phyloP scores from a whole-genome alignment of 2,888 invertebrate species.

The Mongoloraphidia duomilia region DNA sequence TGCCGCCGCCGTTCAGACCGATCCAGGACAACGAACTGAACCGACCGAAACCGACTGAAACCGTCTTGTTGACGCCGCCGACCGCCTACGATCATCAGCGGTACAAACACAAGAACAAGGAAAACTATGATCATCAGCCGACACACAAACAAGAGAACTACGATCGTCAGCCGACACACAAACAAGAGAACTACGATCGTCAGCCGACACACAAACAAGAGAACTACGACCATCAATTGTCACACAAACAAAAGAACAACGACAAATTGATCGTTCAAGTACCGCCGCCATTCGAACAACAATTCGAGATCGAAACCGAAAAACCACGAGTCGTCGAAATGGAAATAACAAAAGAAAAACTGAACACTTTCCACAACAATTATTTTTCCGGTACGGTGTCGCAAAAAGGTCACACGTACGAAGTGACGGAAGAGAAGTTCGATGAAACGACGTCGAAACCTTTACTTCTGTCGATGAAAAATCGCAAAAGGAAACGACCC shows the following conservation, averaged over 20 bases:
- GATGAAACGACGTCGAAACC: conserved; percentile 10
- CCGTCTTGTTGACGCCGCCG: neutral
- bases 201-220: conserved; percentile 12
- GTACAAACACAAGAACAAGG: no score
- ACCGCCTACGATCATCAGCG: conserved; percentile 2
- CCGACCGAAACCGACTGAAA: conserved; percentile 21
- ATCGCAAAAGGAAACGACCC: conserved; percentile 5
- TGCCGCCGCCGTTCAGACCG: conserved; percentile 31
- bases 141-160: conserved; percentile 11
- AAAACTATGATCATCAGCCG: neutral
- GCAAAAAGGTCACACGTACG: conserved; percentile 22
- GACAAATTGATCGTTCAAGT: conserved; percentile 23
- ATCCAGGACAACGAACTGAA: conserved; percentile 14
- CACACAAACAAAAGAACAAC: no score
- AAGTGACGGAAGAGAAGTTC: conserved; percentile 29
- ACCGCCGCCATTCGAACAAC: conserved; percentile 23
- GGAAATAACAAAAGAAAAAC: conserved; percentile 29
- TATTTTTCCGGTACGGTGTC: conserved; percentile 12
- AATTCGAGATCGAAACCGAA: conserved; percentile 21
- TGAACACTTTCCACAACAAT: conserved; percentile 26
- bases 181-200: conserved; percentile 9
- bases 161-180: no score
- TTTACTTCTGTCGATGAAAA: conserved; percentile 12
- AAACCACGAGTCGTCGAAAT: conserved; percentile 20
- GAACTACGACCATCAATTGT: no score